phyloP scores from a whole-genome alignment of 2,888 invertebrate genomes.

The Ypsolopha scabrella region DNA sequence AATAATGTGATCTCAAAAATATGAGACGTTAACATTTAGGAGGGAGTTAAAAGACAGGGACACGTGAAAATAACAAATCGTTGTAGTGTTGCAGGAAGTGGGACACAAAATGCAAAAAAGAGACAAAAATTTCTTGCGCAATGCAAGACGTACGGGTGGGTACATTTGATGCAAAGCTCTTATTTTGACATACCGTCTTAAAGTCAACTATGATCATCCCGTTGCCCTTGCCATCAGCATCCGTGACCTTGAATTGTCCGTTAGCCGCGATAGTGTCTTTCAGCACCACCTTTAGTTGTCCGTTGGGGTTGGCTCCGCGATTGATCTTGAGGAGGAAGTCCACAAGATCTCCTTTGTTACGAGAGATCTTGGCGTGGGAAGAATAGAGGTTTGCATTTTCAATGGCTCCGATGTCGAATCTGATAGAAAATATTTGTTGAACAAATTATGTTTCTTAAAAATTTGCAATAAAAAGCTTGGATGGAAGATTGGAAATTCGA shows the following conservation, averaged over 20 bases:
- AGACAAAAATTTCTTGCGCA: constrained; percentile 2
- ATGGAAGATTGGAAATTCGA: too few relatives aligned
- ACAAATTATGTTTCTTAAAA: too few relatives aligned
- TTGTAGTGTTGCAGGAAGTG: too few relatives aligned
- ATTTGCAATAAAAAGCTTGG: too few relatives aligned
- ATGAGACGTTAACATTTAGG: too few relatives aligned
- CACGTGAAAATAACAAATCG: too few relatives aligned
- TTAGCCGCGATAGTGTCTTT: constrained; percentile 73
- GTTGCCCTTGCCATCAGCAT: constrained; percentile 75
- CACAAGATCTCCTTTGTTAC: constrained; percentile 55
- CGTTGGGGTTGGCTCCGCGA: constrained; percentile 45
- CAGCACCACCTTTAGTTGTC: constrained; percentile 68
- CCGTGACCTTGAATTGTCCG: constrained; percentile 72
- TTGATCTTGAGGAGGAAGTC: constrained; percentile 66
- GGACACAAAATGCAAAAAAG: background rate
- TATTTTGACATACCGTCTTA: constrained; percentile 41
- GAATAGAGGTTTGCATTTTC: constrained; percentile 54
- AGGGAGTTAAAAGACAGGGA: too few relatives aligned
- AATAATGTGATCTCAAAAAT: background rate
- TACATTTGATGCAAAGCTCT: background rate
- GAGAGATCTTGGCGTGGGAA: constrained; percentile 61
- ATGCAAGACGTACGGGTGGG: background rate
- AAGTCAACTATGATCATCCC: constrained; percentile 71
- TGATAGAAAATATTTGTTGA: constrained; percentile 13
- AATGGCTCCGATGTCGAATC: constrained; percentile 57